Evolutionary conservation across 1,140 invertebrate genomes (phyloP), one percentile per base, ranked within the genome.

Genomic region (Macrocentrus cingulum): DNA sequence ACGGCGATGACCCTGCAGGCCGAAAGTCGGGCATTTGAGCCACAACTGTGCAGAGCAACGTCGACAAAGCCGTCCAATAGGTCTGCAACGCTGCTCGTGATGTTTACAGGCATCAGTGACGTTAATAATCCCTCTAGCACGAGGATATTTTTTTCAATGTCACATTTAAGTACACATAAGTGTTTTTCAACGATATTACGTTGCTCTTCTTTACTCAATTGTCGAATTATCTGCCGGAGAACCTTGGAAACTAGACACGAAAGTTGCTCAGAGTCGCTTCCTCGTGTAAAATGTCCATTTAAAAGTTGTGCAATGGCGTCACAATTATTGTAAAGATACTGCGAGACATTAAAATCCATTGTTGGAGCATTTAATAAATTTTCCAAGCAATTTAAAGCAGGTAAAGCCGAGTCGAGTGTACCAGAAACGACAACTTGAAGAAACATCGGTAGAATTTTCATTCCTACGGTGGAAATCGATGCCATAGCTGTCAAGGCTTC

Each of bases 281-380:
- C 8, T 15, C 11, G 1, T 53, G 37, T 23, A 18, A 37, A 13
- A 23, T 16, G 37, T 9, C 1, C 29, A 13, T 34, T 15, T 23
- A 59, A 23, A 2, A 58, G 15, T 29, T 41, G 39, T 15, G 52
- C 41, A 18, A 65, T 65, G 15, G 65, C 59, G 25, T 64, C 59
- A 23, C 66, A 70, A 50, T 71, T 41, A 9, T 66, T 25, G 23
- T 72, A 67, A 9, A 78, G 48, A 65, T 69, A 77, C 45, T 65
- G 22, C 36, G 65, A 61, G 39, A 76, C 25, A 45, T 74, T 42
- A 32, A 69, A 74, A 34, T 68, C 52, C 23, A 20, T 46, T 16
- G 46, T 56, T 48, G 61, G 59, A 8, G 48, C 51, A 45, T n/a
- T 32, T 42, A 72, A 53, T 15, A 77, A 20, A 15, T 64, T 68